phyloP scores from a whole-genome alignment of 2,113 vertebrate species.

The Cololabis saira region DNA sequence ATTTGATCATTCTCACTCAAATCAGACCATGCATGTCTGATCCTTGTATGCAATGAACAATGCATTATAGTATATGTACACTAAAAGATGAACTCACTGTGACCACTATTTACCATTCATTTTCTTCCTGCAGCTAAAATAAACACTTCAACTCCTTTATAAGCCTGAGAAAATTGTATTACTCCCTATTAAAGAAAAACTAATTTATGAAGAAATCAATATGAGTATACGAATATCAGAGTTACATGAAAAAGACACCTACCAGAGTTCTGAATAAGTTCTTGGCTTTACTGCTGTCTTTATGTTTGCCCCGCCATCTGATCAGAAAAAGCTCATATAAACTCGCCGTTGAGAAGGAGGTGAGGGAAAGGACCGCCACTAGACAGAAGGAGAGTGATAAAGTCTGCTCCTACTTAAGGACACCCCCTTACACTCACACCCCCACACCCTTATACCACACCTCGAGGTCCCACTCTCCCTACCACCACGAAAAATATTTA shows the following conservation, averaged over 20 bases:
- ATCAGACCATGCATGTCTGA: no score
- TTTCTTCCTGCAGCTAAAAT: no score
- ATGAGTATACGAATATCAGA: no score
- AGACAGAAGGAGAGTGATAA: slow-evolving; percentile 71
- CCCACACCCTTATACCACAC: slow-evolving; percentile 48
- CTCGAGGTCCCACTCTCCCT: slow-evolving; percentile 56
- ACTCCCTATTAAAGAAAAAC: no score
- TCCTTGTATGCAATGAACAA: no score
- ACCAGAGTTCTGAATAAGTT: slow-evolving; percentile 54
- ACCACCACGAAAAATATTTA: slow-evolving; percentile 72
- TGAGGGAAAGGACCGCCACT: slow-evolving; percentile 63
- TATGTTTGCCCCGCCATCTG: slow-evolving; percentile 63
- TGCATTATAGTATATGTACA: no score
- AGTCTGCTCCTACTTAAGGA: slow-evolving; percentile 74
- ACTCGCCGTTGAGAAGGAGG: slow-evolving; percentile 56
- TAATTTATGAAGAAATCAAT: no score
- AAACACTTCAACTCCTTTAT: no score
- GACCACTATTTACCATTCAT: no score
- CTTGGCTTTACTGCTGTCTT: slow-evolving; percentile 47
- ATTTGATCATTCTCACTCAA: no score
- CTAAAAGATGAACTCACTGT: no score
- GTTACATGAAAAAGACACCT: slow-evolving; percentile 31
- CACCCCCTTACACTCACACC: slow-evolving; percentile 44
- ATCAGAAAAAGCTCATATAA: slow-evolving; percentile 48
- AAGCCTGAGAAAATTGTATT: no score